These are phyloP conservation scores for Neoseiulus cucumeris DNA, from an alignment of 1,140 invertebrate species.

Conservation along the genomic window DNA sequence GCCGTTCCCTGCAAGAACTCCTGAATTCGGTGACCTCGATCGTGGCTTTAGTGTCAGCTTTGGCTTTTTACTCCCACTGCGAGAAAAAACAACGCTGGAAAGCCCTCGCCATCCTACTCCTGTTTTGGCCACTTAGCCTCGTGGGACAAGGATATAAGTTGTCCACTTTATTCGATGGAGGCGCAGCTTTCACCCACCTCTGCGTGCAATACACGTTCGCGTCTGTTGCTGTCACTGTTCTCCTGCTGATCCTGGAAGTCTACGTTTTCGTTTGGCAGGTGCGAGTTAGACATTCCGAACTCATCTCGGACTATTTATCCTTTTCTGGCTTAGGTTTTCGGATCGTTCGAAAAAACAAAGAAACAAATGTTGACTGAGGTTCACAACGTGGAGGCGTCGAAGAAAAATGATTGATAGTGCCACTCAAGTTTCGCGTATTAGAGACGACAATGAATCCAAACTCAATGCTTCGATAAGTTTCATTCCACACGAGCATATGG, in stretches of 20 bases:
- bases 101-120: slow-evolving; percentile 14
- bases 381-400: too few relatives aligned
- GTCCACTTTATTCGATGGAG: slow-evolving; percentile 13
- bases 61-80: slow-evolving; percentile 16
- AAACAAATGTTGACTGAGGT: too few relatives aligned
- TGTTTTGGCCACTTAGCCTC: slow-evolving; percentile 17
- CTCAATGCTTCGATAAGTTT: too few relatives aligned
- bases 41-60: slow-evolving; percentile 10
- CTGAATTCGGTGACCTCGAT: slow-evolving; percentile 12
- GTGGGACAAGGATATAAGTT: slow-evolving; percentile 16
- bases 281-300: not conserved
- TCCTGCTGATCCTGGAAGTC: slow-evolving; percentile 17
- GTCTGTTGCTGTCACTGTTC: slow-evolving; percentile 12
- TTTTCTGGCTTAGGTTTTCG: not conserved
- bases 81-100: slow-evolving; percentile 15
- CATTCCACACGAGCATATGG: too few relatives aligned
- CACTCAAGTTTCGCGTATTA: too few relatives aligned
- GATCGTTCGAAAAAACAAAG: not conserved
- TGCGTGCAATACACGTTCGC: slow-evolving; percentile 15
- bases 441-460: too few relatives aligned
- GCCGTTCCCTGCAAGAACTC: slow-evolving; percentile 14
- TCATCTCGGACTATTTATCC: not conserved
- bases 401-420: too few relatives aligned
- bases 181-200: slow-evolving; percentile 15
- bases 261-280: slow-evolving; percentile 17